These are phyloP conservation scores for Pocillopora verrucosa DNA, from an alignment of 64 coral and sea anemone species.

Conservation along the genomic window DNA sequence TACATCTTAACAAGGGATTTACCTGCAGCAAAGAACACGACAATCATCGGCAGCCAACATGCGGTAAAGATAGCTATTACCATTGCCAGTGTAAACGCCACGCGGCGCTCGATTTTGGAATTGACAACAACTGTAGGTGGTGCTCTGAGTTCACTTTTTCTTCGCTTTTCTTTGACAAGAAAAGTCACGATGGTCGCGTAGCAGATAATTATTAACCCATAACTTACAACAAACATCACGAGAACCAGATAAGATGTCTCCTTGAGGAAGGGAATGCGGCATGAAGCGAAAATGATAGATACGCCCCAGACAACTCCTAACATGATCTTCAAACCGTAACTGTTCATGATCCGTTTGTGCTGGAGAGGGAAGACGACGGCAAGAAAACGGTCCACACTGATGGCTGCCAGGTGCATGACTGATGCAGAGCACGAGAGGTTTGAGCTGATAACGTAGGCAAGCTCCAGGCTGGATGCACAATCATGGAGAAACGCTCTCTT, in stretches of 20 bases:
- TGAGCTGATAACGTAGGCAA: not conserved
- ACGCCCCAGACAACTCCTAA: slow-evolving; percentile 10
- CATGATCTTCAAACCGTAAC: slow-evolving; percentile 24
- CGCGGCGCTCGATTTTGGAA: slow-evolving; percentile 7
- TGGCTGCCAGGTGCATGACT: slow-evolving; percentile 29
- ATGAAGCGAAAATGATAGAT: slow-evolving; percentile 2
- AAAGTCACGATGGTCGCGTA: slow-evolving; percentile 16
- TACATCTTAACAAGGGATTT: not conserved
- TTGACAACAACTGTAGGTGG: not conserved
- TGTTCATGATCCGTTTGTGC: slow-evolving; percentile 27
- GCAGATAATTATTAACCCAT: slow-evolving; percentile 22
- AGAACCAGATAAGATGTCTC: slow-evolving; percentile 16
- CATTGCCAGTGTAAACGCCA: slow-evolving; percentile 8
- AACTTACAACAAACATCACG: slow-evolving; percentile 14
- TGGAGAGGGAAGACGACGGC: slow-evolving; percentile 20
- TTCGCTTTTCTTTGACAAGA: not conserved
- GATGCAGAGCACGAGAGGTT: slow-evolving; percentile 38
- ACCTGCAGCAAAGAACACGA: not conserved
- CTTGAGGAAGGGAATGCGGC: slow-evolving; percentile 33
- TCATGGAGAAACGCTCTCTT: slow-evolving; percentile 11
- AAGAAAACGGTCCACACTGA: slow-evolving; percentile 34
- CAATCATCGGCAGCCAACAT: slow-evolving; percentile 30
- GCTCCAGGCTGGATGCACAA: slow-evolving; percentile 12
- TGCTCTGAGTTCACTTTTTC: slow-evolving; percentile 15
- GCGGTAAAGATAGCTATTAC: slow-evolving; percentile 14